These are phyloP conservation scores for Dicentrarchus labrax DNA, from an alignment of 2,113 vertebrate species.

Conservation along the genomic window DNA sequence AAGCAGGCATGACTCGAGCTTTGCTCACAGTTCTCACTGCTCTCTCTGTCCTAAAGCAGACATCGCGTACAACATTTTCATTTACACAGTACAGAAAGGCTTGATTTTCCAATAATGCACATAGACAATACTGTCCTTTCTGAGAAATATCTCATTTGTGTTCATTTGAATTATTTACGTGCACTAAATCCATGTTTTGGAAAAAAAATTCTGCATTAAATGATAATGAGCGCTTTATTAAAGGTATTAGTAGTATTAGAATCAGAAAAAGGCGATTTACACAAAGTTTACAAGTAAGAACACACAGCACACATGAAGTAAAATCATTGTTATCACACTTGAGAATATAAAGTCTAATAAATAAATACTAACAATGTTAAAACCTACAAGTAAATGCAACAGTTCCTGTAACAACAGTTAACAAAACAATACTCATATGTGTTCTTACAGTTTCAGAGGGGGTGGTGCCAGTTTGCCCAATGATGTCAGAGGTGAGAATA, in stretches of 20 bases:
- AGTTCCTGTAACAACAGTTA: neutral
- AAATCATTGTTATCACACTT: neutral
- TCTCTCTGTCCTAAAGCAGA: neutral
- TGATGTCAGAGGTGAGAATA: slow-evolving; percentile 78
- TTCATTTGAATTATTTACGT: slow-evolving; percentile 24
- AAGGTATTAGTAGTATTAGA: neutral
- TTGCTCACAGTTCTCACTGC: slow-evolving; percentile 13
- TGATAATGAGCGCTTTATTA: neutral
- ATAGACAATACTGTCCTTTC: slow-evolving; percentile 10
- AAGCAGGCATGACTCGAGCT: slow-evolving; percentile 51
- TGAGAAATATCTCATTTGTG: neutral
- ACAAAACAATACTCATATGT: neutral
- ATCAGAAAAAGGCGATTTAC: neutral
- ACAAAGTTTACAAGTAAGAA: neutral
- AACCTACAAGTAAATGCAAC: neutral
- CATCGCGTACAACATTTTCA: slow-evolving; percentile 18
- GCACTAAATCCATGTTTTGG: neutral
- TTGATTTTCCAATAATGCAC: slow-evolving; percentile 25
- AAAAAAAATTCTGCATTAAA: neutral
- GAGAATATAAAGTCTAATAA: neutral
- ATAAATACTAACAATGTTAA: neutral
- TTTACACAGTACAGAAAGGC: slow-evolving; percentile 8
- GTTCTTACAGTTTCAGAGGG: slow-evolving; percentile 21
- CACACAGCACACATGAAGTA: neutral
- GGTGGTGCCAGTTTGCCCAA: slow-evolving; percentile 54